phyloP scores from a whole-genome alignment of 2,888 invertebrate genomes.

The Clepsis dumicolana region DNA sequence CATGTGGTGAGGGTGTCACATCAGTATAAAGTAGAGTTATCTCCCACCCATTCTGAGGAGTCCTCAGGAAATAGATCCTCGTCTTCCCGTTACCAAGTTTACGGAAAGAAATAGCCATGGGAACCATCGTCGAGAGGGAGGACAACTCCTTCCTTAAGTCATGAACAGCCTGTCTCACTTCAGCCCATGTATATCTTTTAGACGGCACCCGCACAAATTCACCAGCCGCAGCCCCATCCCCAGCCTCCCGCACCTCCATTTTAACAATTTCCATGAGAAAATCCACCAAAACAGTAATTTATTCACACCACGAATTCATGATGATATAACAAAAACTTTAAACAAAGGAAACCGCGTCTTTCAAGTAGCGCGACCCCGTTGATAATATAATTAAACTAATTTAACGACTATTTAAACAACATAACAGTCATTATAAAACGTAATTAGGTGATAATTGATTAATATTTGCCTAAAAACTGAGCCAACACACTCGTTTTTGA shows the following conservation, averaged over 20 bases:
- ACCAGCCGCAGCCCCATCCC: conserved; percentile 77
- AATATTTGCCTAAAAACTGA: conserved; percentile 60
- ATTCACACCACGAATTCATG: conserved; percentile 53
- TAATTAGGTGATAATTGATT: conserved; percentile 55
- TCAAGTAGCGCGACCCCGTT: conserved; percentile 44
- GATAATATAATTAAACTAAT: conserved; percentile 59
- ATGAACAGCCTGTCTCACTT: conserved; percentile 92
- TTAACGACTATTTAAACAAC: conserved; percentile 57
- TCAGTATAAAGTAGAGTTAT: conserved; percentile 95
- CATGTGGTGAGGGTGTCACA: conserved; percentile 88
- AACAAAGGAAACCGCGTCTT: conserved; percentile 43
- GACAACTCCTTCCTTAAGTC: conserved; percentile 93
- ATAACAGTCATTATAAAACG: conserved; percentile 57
- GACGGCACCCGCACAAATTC: conserved; percentile 69
- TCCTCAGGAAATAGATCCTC: conserved; percentile 95
- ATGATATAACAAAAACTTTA: conserved; percentile 59
- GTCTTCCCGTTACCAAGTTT: conserved; percentile 92
- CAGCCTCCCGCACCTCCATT: conserved; percentile 81
- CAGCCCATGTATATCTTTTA: conserved; percentile 90
- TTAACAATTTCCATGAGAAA: conserved; percentile 62
- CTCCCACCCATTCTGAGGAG: conserved; percentile 95
- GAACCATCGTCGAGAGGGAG: conserved; percentile 92
- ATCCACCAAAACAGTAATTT: conserved; percentile 39
- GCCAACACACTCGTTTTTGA: conserved; percentile 75
- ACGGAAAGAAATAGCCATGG: conserved; percentile 93